Evolutionary conservation across 2,797 vertebrate genomes (phyloP).

Genomic region (Microchirus variegatus): DNA sequence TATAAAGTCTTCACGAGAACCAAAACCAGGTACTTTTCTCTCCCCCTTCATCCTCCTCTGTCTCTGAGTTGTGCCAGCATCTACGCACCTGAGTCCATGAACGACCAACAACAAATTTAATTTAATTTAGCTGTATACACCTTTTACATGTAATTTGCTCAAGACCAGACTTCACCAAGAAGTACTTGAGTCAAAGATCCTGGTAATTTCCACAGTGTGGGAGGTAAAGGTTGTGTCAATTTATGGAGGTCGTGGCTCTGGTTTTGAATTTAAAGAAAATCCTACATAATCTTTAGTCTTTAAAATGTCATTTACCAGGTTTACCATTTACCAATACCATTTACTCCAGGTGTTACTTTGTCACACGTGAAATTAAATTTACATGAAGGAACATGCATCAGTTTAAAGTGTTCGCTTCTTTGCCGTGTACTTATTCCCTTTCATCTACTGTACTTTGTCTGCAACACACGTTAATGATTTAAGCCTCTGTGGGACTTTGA

Average conservation of each 20-base stretch:
- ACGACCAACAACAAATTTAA: too few relatives aligned
- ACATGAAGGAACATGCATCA: too few relatives aligned
- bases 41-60: slow-evolving; percentile 22
- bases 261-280: slow-evolving; percentile 16
- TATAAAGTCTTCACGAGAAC: slow-evolving; percentile 61
- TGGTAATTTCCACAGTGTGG: slow-evolving; percentile 30
- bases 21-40: slow-evolving; percentile 53
- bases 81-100: slow-evolving; percentile 29
- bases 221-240: slow-evolving; percentile 29
- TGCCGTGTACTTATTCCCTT: too few relatives aligned
- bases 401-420: too few relatives aligned
- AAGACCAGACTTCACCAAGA: slow-evolving; percentile 33
- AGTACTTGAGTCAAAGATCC: slow-evolving; percentile 15
- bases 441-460: too few relatives aligned
- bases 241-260: slow-evolving; percentile 29
- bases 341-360: too few relatives aligned
- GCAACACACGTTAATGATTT: too few relatives aligned
- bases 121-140: slow-evolving; percentile 31
- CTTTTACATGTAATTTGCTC: slow-evolving; percentile 59
- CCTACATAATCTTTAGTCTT: background rate
- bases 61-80: slow-evolving; percentile 48
- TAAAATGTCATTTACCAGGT: too few relatives aligned
- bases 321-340: too few relatives aligned
- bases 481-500: too few relatives aligned
- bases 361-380: too few relatives aligned